Evolutionary conservation across 2,888 invertebrate genomes (phyloP).

Genomic region (Chrysina gloriosa): DNA sequence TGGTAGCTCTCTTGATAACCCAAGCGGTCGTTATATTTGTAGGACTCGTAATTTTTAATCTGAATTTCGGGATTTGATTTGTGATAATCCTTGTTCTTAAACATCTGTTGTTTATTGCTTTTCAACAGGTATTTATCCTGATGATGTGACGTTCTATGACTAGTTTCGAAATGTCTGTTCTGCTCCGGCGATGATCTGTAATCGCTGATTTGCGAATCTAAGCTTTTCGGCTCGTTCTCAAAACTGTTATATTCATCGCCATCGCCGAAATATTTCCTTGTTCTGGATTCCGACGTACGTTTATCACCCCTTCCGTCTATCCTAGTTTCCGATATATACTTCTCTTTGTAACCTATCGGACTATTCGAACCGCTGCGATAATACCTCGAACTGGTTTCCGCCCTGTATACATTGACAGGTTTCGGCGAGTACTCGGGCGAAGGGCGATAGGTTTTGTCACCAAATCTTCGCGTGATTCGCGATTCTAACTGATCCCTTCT

Average conservation of each 20-base stretch:
- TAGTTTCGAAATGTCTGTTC: conserved; percentile 58
- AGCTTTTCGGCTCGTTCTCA: conserved; percentile 75
- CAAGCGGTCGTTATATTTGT: conserved; percentile 65
- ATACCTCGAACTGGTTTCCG: conserved; percentile 69
- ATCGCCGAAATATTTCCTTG: conserved; percentile 62
- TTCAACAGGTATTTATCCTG: conserved; percentile 53
- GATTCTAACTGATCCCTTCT: conserved; percentile 82
- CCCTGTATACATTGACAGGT: conserved; percentile 68
- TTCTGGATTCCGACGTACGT: conserved; percentile 64
- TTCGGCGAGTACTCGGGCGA: conserved; percentile 63
- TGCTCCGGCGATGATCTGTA: conserved; percentile 72
- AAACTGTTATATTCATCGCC: conserved; percentile 55
- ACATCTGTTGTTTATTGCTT: conserved; percentile 51
- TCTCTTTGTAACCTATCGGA: conserved; percentile 68
- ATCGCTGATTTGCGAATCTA: conserved; percentile 74
- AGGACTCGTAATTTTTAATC: conserved; percentile 64
- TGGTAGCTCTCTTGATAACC: conserved; percentile 65
- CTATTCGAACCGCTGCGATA: conserved; percentile 69
- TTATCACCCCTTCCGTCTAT: conserved; percentile 66
- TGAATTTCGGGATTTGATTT: conserved; percentile 74
- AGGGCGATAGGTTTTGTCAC: conserved; percentile 61
- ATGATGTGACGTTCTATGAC: conserved; percentile 52
- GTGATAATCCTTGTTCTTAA: conserved; percentile 67
- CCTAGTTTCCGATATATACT: conserved; percentile 67
- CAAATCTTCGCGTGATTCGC: conserved; percentile 72